These are phyloP conservation scores for Colinus virginianus DNA, from an alignment of 2,113 vertebrate genomes.

Conservation along the genomic window DNA sequence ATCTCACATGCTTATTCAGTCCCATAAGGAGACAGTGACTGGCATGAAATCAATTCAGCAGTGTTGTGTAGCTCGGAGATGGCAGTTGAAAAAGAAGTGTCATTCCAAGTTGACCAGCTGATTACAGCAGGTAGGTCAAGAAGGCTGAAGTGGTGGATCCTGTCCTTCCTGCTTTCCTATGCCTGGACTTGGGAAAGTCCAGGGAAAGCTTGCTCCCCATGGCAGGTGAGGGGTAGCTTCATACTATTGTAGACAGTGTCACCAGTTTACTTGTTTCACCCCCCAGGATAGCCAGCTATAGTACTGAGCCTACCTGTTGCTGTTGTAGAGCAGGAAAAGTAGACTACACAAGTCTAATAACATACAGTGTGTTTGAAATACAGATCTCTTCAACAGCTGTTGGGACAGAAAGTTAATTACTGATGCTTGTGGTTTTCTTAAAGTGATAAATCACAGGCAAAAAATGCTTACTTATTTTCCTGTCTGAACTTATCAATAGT, in stretches of 20 bases:
- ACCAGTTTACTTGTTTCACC: not conserved
- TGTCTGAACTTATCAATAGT: slow-evolving; percentile 23
- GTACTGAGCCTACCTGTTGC: not conserved
- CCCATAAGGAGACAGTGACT: not conserved
- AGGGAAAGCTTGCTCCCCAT: not conserved
- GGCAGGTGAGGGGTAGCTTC: not conserved
- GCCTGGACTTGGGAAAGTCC: no score
- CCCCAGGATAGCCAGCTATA: not conserved
- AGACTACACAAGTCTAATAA: not conserved
- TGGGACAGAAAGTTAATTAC: not conserved
- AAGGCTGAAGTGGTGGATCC: not conserved
- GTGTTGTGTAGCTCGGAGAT: not conserved
- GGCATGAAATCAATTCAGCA: slow-evolving; percentile 28
- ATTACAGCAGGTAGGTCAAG: not conserved
- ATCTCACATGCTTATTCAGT: slow-evolving; percentile 5
- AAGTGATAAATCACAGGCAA: not conserved
- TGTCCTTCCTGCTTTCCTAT: not conserved
- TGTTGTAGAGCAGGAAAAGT: not conserved
- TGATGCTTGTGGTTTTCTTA: not conserved
- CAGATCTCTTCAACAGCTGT: not conserved
- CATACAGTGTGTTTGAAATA: not conserved
- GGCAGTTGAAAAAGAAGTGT: not conserved
- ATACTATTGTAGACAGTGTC: fast-evolving
- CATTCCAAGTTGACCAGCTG: not conserved
- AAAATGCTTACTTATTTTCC: slow-evolving; percentile 8